Evolutionary conservation across 2,113 vertebrate genomes (phyloP), one percentile per base, ranked within the genome.

Genomic region (Pelobates fuscus): DNA sequence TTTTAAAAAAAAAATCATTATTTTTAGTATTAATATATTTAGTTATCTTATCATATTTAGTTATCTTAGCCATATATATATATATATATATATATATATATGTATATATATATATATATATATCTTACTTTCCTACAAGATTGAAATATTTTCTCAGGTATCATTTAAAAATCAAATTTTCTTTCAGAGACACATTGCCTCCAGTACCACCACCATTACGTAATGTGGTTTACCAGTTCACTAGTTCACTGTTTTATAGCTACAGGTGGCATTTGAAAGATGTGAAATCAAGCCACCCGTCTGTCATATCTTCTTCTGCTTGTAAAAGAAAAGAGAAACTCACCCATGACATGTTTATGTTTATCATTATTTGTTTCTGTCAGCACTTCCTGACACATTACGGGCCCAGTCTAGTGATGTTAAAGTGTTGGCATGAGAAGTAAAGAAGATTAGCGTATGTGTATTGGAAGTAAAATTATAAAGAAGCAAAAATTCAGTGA

Each of bases 261-360:
- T 67, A 75, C 63, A 75, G 72, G 72, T 75, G 54, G 18, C 54
- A 20, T 18, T 11, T 30, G 17, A n/a, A 49, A 24, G 55, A 58
- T 41, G 24, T 23, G 30, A 25, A 41, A 25, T 21, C 29, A 55
- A 59, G 59, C 12, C 18, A 30, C 24, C 17, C 7, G 26, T 15
- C n/a, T 60, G 72, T 67, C 72, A 75, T 43, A 59, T 30, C 26
- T 24, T 44, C 10, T 29, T 75, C 15, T 60, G 20, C 52, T n/a
- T 67, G 30, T 75, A 3, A 15, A 46, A 7, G 18, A 8, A 66
- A 59, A 29, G 21, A 46, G 37, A 67, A 59, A 59, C 26, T 32
- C 25, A 59, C n/a, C 41, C 57, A 49, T 75, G 72, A 75, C 72
- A 75, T 67, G 57, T 57, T 67, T 75, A 67, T 75, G 52, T 46